Percentiles rank a stretch among this genome's conserved stretches.
Evolutionary conservation across 2,888 invertebrate species (phyloP).

Genomic region (Aporophyla lueneburgensis): DNA sequence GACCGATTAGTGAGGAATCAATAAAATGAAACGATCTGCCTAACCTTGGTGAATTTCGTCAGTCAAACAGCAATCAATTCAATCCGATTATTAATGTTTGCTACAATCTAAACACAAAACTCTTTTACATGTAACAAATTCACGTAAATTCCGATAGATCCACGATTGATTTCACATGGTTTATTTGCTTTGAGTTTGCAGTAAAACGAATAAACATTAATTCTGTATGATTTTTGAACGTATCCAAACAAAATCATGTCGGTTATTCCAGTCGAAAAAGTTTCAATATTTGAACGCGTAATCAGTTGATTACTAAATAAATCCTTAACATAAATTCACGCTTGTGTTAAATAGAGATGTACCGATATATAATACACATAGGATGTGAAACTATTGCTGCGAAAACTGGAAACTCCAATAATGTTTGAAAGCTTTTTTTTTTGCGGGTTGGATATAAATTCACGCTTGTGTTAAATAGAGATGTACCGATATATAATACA

Average conservation of each 20-base stretch:
- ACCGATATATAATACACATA: neutral
- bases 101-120: constrained; percentile 6
- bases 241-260: constrained; percentile 34
- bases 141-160: constrained; percentile 24
- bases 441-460: no score
- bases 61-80: constrained; percentile 26
- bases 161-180: constrained; percentile 39
- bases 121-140: constrained; percentile 15
- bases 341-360: neutral
- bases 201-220: constrained; percentile 40
- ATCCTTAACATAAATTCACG: neutral
- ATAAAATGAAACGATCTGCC: neutral
- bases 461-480: neutral
- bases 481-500: neutral
- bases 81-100: constrained; percentile 31
- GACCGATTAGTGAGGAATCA: neutral
- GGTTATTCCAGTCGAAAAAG: constrained; percentile 26
- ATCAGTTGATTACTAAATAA: constrained; percentile 16
- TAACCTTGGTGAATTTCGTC: constrained; percentile 1
- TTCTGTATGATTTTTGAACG: constrained; percentile 32
- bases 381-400: neutral
- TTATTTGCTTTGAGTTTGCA: constrained; percentile 49
- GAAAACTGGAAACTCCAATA: no score
- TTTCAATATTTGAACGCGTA: constrained; percentile 12
- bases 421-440: neutral